Conservation (phyloP, 2,113 vertebrate species). For the Sinosuthora webbiana region DNA sequence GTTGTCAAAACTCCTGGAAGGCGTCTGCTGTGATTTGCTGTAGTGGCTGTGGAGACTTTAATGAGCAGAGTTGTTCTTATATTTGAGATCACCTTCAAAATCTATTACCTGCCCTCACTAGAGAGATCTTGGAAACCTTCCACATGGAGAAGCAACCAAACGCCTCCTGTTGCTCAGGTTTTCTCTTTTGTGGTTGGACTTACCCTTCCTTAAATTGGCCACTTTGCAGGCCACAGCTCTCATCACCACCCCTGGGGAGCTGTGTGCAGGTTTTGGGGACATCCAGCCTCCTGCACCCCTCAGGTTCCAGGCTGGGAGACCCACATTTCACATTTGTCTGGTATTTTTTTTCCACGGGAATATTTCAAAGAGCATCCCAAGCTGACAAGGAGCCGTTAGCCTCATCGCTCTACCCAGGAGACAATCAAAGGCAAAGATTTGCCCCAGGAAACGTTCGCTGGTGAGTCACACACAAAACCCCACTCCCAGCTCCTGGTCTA, state of each 20-base stretch:
- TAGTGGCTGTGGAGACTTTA: slow-evolving; percentile 30
- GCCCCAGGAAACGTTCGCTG: not conserved
- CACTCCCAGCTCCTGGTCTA: not conserved
- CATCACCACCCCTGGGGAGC: not conserved
- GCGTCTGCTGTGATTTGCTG: slow-evolving; percentile 50
- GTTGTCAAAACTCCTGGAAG: slow-evolving; percentile 63
- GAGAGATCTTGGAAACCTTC: slow-evolving; percentile 38
- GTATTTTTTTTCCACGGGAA: not conserved
- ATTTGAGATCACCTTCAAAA: slow-evolving; percentile 63
- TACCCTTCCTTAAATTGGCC: not conserved
- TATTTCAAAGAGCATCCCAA: not conserved
- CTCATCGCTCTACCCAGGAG: not conserved
- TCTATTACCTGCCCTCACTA: slow-evolving; percentile 33
- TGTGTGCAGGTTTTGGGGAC: not conserved
- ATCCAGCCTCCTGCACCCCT: not conserved
- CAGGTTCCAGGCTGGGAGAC: not conserved
- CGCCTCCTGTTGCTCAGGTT: not conserved
- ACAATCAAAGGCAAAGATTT: not conserved
- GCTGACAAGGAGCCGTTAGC: not conserved
- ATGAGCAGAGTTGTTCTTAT: slow-evolving; percentile 24
- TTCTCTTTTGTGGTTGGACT: not conserved
- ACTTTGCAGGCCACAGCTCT: not conserved
- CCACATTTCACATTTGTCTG: not conserved
- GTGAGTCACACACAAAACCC: not conserved
- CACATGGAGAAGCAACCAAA: not conserved